Base-by-base conservation (phyloP, 2,888 invertebrate genomes). In the Craniophora ligustri region DNA sequence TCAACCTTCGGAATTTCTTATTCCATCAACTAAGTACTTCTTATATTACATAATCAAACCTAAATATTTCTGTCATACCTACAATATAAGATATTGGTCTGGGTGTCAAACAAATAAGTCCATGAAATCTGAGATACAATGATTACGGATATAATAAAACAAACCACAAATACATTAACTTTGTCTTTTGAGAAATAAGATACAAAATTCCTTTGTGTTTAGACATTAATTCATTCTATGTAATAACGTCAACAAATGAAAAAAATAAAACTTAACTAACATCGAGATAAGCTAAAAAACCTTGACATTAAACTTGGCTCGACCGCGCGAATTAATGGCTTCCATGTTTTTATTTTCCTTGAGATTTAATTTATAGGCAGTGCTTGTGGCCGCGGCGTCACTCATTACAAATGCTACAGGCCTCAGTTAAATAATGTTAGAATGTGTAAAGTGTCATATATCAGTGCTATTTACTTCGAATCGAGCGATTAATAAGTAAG, bases 291-390 rank as follows among this genome's bases (percentile, higher is more conserved):
- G 86, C 84, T 87, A 86, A 88, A 82, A 85, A 92, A 89, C 93
- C 93, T 93, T 93, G 93, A 93, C 93, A 93, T 93, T 93, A 91
- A 92, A 92, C 92, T 92, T 92, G 92, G 91, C 91, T 89, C 87
- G 87, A 85, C 88, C 85, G 91, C 89, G 92, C 92, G 91, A 92
- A 93, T 92, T 92, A 93, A 93, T 93, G 89, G 90, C 91, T 92
- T 92, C 92, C 91, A 91, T 88, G 93, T 92, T 92, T 93, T 92
- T 91, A 92, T 92, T 92, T 92, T 92, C 91, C 92, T 92, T 90
- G 91, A 93, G 92, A 91, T 92, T 91, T 91, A 92, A 93, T 93
- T 93, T 92, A 93, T 92, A 87, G 87, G 81, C 88, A 83, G 80
- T 78, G 89, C 82, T 88, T 84, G 88, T 83, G 82, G 82, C 84